These are phyloP conservation scores for Phacellophora camtschatica DNA, from an alignment of 30 jellyfish, hydroid and myxozoan species.

Conservation along the genomic window DNA sequence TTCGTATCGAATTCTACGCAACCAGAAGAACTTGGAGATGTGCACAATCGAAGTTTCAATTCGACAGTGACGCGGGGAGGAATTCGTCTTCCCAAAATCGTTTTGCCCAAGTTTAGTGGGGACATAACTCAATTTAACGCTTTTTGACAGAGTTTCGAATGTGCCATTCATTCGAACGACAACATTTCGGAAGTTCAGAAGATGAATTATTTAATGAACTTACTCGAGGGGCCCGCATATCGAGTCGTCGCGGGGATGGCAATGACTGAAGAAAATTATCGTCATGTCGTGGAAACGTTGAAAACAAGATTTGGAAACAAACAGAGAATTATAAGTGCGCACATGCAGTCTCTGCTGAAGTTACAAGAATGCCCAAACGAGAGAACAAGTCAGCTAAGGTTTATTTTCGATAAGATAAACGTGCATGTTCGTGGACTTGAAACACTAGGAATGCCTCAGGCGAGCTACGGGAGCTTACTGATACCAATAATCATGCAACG, in stretches of 20 bases:
- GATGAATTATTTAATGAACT: conserved; percentile 44
- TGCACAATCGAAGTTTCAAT: neutral
- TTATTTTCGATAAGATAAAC: conserved; percentile 44
- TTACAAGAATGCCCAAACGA: conserved; percentile 15
- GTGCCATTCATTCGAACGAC: conserved; percentile 53
- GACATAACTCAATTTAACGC: conserved; percentile 21
- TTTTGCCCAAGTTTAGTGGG: conserved; percentile 37
- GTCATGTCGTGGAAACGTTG: conserved; percentile 20
- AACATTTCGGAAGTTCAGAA: conserved; percentile 36
- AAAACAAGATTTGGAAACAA: conserved; percentile 42
- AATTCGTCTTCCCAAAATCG: conserved; percentile 36
- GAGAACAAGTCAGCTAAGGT: neutral
- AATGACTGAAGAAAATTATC: conserved; percentile 23
- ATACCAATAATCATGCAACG: conserved; percentile 24
- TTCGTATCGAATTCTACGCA: neutral
- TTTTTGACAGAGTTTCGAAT: conserved; percentile 44
- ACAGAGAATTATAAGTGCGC: conserved; percentile 43
- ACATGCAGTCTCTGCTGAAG: conserved; percentile 52
- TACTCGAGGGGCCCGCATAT: conserved; percentile 56
- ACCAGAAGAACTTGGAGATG: neutral
- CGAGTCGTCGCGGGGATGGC: conserved; percentile 40
- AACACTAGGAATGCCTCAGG: conserved; percentile 8
- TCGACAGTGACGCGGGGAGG: neutral
- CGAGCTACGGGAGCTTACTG: neutral
- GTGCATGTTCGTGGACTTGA: conserved; percentile 23